Conservation (phyloP, 2,797 vertebrate species). For the Glossophaga mutica region DNA sequence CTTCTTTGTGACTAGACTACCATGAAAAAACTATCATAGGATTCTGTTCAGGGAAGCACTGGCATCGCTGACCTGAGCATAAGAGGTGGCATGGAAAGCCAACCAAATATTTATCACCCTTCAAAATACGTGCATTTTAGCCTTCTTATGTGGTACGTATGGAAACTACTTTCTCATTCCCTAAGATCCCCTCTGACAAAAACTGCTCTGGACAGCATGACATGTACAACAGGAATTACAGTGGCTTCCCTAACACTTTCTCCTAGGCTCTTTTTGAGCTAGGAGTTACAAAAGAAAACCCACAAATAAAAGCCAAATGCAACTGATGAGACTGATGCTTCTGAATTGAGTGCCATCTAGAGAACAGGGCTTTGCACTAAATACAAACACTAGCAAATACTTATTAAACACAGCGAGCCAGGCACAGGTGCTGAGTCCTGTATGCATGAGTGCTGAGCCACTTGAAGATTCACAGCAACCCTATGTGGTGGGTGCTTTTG, state of each 20-base stretch:
- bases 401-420: not conserved
- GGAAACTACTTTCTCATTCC: not conserved
- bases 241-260: not conserved
- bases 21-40: not conserved
- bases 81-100: not conserved
- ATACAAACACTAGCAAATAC: not conserved
- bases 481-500: not conserved
- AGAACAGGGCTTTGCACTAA: not conserved
- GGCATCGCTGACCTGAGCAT: not conserved
- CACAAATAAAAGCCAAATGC: not conserved
- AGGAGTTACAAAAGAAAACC: not conserved
- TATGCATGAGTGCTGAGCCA: too few relatives aligned
- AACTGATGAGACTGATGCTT: not conserved
- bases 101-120: not conserved
- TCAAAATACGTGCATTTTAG: not conserved
- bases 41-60: not conserved
- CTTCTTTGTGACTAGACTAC: not conserved
- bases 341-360: not conserved
- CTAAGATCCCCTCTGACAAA: not conserved
- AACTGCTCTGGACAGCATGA: not conserved
- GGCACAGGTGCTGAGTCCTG: not conserved
- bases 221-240: rapidly evolving
- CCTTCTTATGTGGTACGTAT: not conserved
- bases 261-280: not conserved
- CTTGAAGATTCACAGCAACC: not conserved